Evolutionary conservation across 2,113 vertebrate species (phyloP).

Genomic region (Tychaedon coryphoeus): DNA sequence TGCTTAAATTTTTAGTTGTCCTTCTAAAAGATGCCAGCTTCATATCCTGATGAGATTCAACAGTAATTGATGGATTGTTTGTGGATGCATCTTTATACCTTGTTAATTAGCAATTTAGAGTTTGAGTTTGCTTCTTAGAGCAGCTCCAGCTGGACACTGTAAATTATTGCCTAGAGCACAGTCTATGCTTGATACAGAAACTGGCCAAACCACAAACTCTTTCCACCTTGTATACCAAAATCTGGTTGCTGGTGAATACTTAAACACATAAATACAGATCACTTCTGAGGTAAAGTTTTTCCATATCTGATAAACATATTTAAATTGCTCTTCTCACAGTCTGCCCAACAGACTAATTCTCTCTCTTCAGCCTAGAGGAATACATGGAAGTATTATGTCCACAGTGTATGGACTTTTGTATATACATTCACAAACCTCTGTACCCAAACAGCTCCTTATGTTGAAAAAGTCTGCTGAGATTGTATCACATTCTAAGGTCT

Average conservation of each 20-base stretch:
- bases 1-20: background rate
- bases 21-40: background rate
- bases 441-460: fast-evolving
- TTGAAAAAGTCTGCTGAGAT: background rate
- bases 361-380: background rate
- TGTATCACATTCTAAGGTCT: background rate
- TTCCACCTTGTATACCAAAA: background rate
- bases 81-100: background rate
- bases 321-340: background rate
- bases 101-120: constrained; percentile 23
- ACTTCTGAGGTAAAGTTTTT: background rate
- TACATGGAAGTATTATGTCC: background rate
- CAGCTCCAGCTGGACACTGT: constrained; percentile 8
- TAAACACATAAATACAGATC: background rate
- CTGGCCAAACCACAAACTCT: background rate
- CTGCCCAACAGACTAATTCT: background rate
- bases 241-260: background rate
- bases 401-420: background rate
- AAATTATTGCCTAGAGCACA: constrained; percentile 6
- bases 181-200: background rate
- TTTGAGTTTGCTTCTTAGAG: constrained; percentile 40
- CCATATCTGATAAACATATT: background rate
- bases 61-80: background rate
- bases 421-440: background rate
- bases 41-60: background rate